Percentiles rank a stretch among this genome's conserved stretches.
Evolutionary conservation across 2,113 vertebrate species (phyloP).

Genomic region (Labrus mixtus): DNA sequence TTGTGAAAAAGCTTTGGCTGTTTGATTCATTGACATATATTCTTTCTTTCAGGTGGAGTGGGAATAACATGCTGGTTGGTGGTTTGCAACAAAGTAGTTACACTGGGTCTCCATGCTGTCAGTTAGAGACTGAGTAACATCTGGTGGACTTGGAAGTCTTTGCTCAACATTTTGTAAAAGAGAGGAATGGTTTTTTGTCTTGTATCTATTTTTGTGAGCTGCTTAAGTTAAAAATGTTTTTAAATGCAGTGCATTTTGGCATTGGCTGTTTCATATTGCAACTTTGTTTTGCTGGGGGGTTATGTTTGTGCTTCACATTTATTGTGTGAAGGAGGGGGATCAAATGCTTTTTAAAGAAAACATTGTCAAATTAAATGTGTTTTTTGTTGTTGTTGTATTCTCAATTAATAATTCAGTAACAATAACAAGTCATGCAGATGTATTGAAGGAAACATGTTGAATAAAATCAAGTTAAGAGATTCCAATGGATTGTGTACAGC

Average conservation of each 20-base stretch:
- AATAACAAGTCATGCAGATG: not conserved
- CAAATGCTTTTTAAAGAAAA: too few relatives aligned
- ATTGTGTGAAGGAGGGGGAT: not conserved
- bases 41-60: slow-evolving; percentile 89
- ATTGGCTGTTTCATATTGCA: not conserved
- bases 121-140: slow-evolving; percentile 80
- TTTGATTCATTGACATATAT: slow-evolving; percentile 9
- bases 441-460: not conserved
- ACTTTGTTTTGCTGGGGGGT: not conserved
- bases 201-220: slow-evolving; percentile 2
- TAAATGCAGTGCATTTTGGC: slow-evolving; percentile 37
- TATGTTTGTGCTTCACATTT: slow-evolving; percentile 5
- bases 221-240: not conserved
- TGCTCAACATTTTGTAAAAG: not conserved
- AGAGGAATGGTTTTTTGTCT: slow-evolving; percentile 5
- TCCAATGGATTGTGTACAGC: not conserved
- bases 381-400: not conserved
- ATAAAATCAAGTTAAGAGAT: not conserved
- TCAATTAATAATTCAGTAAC: not conserved
- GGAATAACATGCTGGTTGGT: slow-evolving; percentile 98
- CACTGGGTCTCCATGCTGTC: slow-evolving; percentile 89
- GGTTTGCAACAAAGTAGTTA: slow-evolving; percentile 98
- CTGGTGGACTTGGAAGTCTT: not conserved
- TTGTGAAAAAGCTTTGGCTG: not conserved
- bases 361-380: not conserved